Conservation (phyloP, 2,113 vertebrate species). For the Cyanoramphus novaezelandiae region DNA sequence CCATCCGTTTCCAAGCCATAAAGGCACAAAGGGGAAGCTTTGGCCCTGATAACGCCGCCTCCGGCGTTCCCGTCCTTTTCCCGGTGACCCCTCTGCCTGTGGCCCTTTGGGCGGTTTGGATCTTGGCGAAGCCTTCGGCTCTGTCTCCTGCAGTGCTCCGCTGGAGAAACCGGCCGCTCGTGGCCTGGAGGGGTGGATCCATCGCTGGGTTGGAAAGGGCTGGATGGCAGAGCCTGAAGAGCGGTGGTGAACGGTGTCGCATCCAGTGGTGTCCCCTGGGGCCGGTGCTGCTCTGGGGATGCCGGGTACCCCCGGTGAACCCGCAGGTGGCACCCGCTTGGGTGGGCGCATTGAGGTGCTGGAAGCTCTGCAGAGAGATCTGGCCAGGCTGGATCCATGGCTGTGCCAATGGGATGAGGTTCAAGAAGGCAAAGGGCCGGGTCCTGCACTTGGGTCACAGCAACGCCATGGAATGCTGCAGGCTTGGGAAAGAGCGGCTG, state of each 20-base stretch:
- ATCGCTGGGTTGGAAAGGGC: background rate
- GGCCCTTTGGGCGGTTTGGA: background rate
- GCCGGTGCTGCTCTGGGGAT: background rate
- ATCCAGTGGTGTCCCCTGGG: no score
- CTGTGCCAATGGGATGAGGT: background rate
- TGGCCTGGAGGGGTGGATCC: no score
- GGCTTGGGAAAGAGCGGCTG: background rate
- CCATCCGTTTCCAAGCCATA: accelerated
- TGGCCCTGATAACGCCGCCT: background rate
- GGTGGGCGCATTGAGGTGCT: background rate
- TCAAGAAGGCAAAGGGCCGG: background rate
- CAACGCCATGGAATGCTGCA: accelerated
- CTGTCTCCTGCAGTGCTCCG: no score
- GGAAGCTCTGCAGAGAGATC: background rate
- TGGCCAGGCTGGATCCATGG: background rate
- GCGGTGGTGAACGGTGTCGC: background rate
- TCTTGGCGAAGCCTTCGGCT: background rate
- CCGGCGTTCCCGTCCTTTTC: background rate
- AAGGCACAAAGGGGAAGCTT: no score
- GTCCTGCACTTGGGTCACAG: background rate
- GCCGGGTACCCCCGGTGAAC: no score
- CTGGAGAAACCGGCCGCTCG: background rate
- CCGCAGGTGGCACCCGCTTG: background rate
- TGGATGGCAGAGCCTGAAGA: no score
- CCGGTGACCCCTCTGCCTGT: no score